Conservation (phyloP, 2,797 vertebrate species). For the Malurus leucopterus region DNA sequence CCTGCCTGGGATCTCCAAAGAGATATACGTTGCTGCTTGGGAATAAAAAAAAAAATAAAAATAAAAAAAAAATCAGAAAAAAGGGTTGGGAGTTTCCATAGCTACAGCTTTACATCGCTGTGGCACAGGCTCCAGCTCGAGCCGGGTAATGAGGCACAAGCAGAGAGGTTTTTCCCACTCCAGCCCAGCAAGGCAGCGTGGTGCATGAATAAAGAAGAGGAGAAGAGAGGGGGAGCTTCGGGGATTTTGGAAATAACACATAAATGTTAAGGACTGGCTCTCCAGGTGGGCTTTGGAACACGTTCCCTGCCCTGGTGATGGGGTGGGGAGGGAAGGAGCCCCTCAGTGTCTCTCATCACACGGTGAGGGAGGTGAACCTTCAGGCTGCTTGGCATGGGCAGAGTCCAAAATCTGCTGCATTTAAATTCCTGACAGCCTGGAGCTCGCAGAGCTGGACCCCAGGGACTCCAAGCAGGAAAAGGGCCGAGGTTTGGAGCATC, state of each 20-base stretch:
- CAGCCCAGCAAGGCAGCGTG: background rate
- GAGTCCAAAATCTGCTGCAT: background rate
- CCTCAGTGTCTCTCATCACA: rapidly evolving
- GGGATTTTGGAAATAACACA: background rate
- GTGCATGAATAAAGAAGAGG: background rate
- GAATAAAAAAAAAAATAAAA: background rate
- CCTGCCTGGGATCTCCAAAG: background rate
- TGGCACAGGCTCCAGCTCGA: background rate
- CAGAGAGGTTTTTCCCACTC: background rate
- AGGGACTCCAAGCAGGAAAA: background rate
- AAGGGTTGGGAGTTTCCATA: slow-evolving; percentile 56
- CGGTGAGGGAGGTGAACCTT: rapidly evolving
- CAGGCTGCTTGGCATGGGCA: rapidly evolving
- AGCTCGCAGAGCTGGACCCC: background rate
- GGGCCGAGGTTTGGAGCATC: background rate
- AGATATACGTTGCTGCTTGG: background rate
- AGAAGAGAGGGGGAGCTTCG: background rate
- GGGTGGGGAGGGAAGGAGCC: background rate
- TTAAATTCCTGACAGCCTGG: background rate
- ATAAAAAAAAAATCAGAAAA: background rate
- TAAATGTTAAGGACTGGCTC: background rate
- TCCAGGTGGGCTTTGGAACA: background rate
- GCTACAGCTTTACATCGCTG: slow-evolving; percentile 23
- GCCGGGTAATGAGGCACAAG: background rate
- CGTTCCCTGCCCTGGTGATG: rapidly evolving